Evolutionary conservation across 2,888 invertebrate genomes (phyloP).

Genomic region (Pachycephus smyrnensis): DNA sequence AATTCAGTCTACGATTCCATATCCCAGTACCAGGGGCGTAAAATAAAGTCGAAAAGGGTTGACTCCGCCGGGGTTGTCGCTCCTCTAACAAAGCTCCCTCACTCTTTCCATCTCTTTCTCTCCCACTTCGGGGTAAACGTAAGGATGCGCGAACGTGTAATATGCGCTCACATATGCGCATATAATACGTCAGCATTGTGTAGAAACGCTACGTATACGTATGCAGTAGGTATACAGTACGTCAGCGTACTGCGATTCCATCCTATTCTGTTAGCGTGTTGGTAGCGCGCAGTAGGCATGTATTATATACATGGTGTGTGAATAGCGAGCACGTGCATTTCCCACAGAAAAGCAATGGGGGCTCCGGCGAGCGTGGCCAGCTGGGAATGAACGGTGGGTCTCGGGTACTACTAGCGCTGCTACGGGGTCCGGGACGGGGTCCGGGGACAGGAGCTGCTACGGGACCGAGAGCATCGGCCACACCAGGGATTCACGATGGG

Average conservation of each 20-base stretch:
- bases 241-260: neutral
- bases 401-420: neutral
- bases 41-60: neutral
- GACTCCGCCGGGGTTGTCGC: neutral
- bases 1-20: neutral
- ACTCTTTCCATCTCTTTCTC: neutral
- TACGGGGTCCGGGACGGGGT: neutral
- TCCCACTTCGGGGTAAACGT: neutral
- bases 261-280: neutral
- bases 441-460: neutral
- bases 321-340: slow-evolving; percentile 65
- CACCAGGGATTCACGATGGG: slow-evolving; percentile 2
- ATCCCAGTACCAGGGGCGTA: neutral
- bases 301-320: slow-evolving; percentile 43
- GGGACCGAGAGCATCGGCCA: slow-evolving; percentile 1
- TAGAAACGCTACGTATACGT: neutral
- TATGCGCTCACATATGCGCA: neutral
- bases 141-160: slow-evolving; percentile 2
- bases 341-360: slow-evolving; percentile 64
- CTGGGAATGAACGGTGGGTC: slow-evolving; percentile 14
- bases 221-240: neutral
- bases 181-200: neutral
- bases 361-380: slow-evolving; percentile 41
- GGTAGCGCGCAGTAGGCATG: slow-evolving; percentile 5
- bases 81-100: neutral